A percentile compares a stretch with the other conserved stretches of the same genome.
Conservation (phyloP, 2,888 invertebrate genomes). For the Mesochorus sp. region DNA sequence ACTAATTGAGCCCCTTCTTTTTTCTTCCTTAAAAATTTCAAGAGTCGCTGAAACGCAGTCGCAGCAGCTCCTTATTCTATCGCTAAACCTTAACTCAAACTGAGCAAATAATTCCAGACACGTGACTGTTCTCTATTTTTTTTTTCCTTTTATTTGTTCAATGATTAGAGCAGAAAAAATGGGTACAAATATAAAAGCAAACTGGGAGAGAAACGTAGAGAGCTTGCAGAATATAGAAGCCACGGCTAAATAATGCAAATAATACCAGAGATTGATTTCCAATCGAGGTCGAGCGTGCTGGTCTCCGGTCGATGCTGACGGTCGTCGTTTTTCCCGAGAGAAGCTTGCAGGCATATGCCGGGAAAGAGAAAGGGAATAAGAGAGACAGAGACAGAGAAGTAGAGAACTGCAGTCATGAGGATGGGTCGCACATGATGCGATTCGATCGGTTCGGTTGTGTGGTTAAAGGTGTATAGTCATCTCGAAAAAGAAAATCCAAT, state of each 20-base stretch:
- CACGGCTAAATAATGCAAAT: conserved; percentile 56
- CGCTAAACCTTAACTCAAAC: neutral
- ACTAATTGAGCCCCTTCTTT: too few relatives aligned
- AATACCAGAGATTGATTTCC: conserved; percentile 61
- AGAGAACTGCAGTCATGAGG: neutral
- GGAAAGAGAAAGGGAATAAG: neutral
- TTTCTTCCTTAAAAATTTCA: too few relatives aligned
- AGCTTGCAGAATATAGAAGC: conserved; percentile 48
- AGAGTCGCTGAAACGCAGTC: too few relatives aligned
- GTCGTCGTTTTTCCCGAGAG: conserved; percentile 48
- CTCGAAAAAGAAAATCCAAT: neutral
- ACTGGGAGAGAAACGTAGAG: conserved; percentile 1
- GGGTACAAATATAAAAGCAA: neutral
- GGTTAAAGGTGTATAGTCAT: conserved; percentile 8
- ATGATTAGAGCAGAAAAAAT: neutral
- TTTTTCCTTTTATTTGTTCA: neutral
- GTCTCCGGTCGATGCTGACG: conserved; percentile 40
- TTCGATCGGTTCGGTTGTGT: conserved; percentile 21
- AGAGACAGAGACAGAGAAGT: neutral
- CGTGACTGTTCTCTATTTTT: neutral
- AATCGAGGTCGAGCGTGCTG: conserved; percentile 59
- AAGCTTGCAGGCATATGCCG: conserved; percentile 34
- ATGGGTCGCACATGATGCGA: neutral
- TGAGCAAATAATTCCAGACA: neutral
- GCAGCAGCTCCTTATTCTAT: neutral